Percentiles rank a stretch among this genome's conserved stretches.
phyloP scores from a whole-genome alignment of 2,797 vertebrate genomes.

The Siniperca scherzeri region DNA sequence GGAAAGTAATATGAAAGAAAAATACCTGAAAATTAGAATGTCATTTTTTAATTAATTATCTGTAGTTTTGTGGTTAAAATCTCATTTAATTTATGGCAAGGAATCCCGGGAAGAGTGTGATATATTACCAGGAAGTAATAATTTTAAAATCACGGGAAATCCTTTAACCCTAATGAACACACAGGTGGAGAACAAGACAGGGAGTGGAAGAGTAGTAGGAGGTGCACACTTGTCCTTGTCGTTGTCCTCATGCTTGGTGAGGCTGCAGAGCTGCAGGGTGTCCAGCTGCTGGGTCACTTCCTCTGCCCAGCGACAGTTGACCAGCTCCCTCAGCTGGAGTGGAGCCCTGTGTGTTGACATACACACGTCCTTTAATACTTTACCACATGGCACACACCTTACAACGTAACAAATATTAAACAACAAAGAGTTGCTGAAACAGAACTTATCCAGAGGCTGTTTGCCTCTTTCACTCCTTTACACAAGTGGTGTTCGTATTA shows the following conservation, averaged over 20 bases:
- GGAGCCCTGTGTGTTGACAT: slow-evolving; percentile 86
- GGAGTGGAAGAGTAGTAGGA: not conserved
- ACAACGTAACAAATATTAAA: not conserved
- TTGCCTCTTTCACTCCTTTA: too few species aligned
- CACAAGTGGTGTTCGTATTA: too few species aligned
- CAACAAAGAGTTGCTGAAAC: not conserved
- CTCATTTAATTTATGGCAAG: not conserved
- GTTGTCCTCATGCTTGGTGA: slow-evolving; percentile 97
- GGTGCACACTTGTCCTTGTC: slow-evolving; percentile 96
- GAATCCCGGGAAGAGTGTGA: not conserved
- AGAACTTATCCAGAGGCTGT: not conserved
- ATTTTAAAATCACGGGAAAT: slow-evolving; percentile 1
- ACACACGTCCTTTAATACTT: not conserved
- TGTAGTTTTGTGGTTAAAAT: not conserved
- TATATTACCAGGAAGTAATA: not conserved
- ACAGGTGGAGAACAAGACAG: not conserved
- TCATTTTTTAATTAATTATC: not conserved
- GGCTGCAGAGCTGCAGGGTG: slow-evolving; percentile 96
- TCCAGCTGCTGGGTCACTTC: slow-evolving; percentile 99
- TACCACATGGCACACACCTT: not conserved
- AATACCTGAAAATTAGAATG: not conserved
- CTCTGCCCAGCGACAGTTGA: slow-evolving; percentile 99
- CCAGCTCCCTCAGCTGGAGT: slow-evolving; percentile 95
- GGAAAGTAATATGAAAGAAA: not conserved
- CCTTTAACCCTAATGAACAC: not conserved